These are phyloP conservation scores for Peromyscus eremicus DNA, from an alignment of 2,797 vertebrate species.

Conservation along the genomic window DNA sequence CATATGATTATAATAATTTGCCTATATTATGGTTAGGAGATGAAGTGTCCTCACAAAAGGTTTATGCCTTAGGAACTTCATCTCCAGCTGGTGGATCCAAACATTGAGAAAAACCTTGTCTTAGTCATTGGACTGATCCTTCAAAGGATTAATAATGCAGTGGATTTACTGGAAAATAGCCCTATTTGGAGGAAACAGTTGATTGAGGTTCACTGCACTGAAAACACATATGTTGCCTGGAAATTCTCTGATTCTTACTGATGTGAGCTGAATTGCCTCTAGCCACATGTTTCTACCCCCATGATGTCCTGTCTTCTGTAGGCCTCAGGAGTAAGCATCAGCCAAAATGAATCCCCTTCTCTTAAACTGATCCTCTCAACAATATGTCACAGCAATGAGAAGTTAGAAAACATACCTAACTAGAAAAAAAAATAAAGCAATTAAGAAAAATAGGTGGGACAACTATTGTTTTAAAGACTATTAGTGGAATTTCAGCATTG, in stretches of 20 bases:
- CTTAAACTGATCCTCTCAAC: background rate
- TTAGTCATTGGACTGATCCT: background rate
- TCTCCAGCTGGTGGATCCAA: background rate
- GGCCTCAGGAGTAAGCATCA: background rate
- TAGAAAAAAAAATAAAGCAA: background rate
- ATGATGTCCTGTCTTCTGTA: background rate
- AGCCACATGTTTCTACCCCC: background rate
- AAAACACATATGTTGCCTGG: background rate
- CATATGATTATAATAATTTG: background rate
- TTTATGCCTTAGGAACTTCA: background rate
- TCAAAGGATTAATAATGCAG: background rate
- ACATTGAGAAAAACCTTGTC: background rate
- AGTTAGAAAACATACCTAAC: background rate
- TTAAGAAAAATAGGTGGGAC: background rate
- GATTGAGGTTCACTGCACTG: background rate
- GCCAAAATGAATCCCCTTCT: background rate
- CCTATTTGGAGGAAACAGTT: background rate
- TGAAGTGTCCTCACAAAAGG: too few relatives aligned
- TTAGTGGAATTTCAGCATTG: background rate
- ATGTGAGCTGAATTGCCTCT: background rate
- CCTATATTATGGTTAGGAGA: background rate
- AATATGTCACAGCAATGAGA: background rate
- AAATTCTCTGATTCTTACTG: background rate
- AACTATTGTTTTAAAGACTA: background rate
- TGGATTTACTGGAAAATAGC: background rate